Evolutionary conservation across 2,113 vertebrate species (phyloP).

Genomic region (Climacteris rufus): DNA sequence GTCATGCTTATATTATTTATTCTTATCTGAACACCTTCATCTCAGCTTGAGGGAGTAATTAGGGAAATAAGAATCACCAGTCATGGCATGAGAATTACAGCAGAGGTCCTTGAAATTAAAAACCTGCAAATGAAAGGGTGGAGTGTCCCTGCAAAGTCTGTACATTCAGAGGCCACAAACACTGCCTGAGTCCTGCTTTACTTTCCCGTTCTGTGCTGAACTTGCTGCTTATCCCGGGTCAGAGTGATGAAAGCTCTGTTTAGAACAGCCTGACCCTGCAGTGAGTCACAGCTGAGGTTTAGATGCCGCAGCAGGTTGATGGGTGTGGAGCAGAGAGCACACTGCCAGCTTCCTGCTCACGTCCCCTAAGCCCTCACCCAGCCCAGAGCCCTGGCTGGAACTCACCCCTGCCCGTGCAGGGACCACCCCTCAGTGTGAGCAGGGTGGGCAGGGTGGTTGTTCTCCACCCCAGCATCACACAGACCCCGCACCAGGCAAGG

Average conservation of each 20-base stretch:
- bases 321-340: background rate
- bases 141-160: background rate
- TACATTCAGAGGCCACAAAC: background rate
- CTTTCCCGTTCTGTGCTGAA: background rate
- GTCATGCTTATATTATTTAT: background rate
- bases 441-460: too few species aligned
- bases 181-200: background rate
- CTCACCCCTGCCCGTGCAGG: background rate
- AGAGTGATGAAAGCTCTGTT: background rate
- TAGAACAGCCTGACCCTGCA: background rate
- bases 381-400: background rate
- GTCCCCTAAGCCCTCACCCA: background rate
- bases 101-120: background rate
- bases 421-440: rapidly evolving
- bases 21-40: conserved; percentile 33
- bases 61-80: background rate
- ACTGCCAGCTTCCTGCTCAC: background rate
- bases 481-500: background rate
- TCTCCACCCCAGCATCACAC: rapidly evolving
- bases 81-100: background rate
- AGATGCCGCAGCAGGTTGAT: background rate
- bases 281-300: background rate
- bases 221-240: background rate
- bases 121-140: background rate
- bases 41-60: background rate